A percentile compares a stretch with the other conserved stretches of the same genome.
Evolutionary conservation across 2,797 vertebrate genomes (phyloP).

Genomic region (Odontamblyopus lacepedii): DNA sequence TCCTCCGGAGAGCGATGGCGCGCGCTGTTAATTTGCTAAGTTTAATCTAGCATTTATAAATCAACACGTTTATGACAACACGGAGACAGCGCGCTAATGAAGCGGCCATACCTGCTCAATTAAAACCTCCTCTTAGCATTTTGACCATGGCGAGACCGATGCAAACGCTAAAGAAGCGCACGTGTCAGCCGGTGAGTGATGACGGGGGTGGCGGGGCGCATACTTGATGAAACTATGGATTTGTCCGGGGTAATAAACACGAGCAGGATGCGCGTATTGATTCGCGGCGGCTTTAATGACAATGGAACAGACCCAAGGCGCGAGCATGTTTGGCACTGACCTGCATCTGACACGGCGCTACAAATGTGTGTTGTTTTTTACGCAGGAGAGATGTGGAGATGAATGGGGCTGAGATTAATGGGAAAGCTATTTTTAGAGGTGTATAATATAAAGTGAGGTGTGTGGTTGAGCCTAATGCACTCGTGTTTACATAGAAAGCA

Average conservation of each 20-base stretch:
- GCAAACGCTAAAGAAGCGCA: slow-evolving; percentile 16
- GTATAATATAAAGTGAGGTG: not conserved
- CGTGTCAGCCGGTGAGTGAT: slow-evolving; percentile 40
- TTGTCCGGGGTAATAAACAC: slow-evolving; percentile 57
- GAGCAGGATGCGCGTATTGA: slow-evolving; percentile 54
- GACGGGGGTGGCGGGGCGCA: slow-evolving; percentile 34
- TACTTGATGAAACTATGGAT: slow-evolving; percentile 49
- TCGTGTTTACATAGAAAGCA: not conserved
- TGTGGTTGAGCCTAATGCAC: not conserved
- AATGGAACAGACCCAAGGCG: slow-evolving; percentile 47
- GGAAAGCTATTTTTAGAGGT: not conserved
- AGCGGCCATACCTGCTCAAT: slow-evolving; percentile 10
- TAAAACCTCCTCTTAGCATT: slow-evolving; percentile 12
- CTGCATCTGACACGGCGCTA: slow-evolving; percentile 36
- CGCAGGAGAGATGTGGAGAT: slow-evolving; percentile 29
- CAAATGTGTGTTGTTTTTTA: slow-evolving; percentile 34
- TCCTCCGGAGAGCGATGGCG: not conserved
- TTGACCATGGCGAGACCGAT: slow-evolving; percentile 33
- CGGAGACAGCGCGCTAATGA: slow-evolving; percentile 6
- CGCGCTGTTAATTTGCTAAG: not conserved
- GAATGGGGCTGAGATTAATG: slow-evolving; percentile 13
- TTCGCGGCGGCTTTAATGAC: slow-evolving; percentile 51
- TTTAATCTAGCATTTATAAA: slow-evolving; percentile 13
- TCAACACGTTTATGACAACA: slow-evolving; percentile 19
- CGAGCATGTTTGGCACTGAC: slow-evolving; percentile 28